These are phyloP conservation scores for Scaptomyza pallida DNA, from an alignment of 1,140 invertebrate species.

Conservation along the genomic window DNA sequence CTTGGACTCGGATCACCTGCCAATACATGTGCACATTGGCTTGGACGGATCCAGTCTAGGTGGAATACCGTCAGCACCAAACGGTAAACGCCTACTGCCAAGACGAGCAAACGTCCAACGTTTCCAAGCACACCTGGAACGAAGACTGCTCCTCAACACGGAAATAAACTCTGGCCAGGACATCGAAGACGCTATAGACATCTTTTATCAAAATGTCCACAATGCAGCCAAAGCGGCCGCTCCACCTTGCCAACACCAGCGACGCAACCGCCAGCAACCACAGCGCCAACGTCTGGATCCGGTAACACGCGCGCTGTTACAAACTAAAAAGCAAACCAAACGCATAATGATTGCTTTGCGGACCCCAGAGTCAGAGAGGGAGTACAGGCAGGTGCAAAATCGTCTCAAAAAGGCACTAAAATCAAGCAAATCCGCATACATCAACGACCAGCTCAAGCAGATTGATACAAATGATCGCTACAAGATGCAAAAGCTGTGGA, in stretches of 20 bases:
- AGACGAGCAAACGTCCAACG: not conserved
- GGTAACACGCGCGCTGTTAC: no score
- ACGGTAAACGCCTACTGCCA: not conserved
- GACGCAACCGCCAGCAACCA: rapidly evolving
- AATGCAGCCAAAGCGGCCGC: not conserved
- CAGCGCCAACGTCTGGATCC: no score
- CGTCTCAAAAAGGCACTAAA: not conserved
- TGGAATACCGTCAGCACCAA: not conserved
- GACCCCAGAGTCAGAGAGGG: no score
- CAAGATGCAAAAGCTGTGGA: conserved; percentile 19
- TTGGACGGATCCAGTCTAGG: not conserved
- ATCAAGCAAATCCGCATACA: not conserved
- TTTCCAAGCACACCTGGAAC: not conserved
- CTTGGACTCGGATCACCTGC: no score
- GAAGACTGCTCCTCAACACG: not conserved
- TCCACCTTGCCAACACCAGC: not conserved
- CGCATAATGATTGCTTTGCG: no score
- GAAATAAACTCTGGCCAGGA: not conserved
- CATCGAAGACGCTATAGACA: conserved; percentile 1
- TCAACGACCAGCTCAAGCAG: not conserved
- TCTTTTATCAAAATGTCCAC: not conserved
- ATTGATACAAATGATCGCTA: not conserved
- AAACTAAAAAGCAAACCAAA: no score
- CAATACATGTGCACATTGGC: not conserved
- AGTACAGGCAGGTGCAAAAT: not conserved